Evolutionary conservation across 1,140 invertebrate genomes (phyloP).

Genomic region (Arion vulgaris): DNA sequence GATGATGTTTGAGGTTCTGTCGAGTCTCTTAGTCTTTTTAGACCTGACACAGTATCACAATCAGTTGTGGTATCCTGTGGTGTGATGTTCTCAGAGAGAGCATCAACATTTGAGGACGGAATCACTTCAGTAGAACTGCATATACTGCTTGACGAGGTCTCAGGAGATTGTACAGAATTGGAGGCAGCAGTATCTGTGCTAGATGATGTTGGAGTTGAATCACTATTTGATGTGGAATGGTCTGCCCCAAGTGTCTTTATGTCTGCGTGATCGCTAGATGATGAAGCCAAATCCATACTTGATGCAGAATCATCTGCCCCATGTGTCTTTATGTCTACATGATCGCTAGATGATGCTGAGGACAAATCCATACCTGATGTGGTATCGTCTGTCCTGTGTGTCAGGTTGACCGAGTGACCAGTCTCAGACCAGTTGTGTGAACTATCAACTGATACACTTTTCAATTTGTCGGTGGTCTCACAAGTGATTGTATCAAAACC

Average conservation of each 20-base stretch:
- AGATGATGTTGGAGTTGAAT: neutral
- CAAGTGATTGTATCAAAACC: neutral
- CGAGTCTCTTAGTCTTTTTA: neutral
- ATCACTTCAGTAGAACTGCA: neutral
- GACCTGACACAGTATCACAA: neutral
- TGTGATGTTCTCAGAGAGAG: neutral
- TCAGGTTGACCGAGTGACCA: too few species aligned
- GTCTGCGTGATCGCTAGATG: neutral
- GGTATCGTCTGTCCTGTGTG: neutral
- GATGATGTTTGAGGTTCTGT: neutral
- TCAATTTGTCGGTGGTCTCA: neutral
- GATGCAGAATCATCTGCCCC: neutral
- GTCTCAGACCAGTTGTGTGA: neutral
- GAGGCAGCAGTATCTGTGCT: too few species aligned
- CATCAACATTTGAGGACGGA: neutral
- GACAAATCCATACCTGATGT: too few species aligned
- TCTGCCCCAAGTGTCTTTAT: neutral
- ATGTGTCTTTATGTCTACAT: neutral
- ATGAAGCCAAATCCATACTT: neutral
- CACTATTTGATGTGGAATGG: neutral
- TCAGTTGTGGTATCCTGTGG: neutral
- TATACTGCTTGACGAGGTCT: neutral
- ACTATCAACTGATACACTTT: neutral
- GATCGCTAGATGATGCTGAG: neutral
- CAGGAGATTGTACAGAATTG: too few species aligned